Conservation (phyloP, 2,113 vertebrate species). For the Gallinago paraguaiae region DNA sequence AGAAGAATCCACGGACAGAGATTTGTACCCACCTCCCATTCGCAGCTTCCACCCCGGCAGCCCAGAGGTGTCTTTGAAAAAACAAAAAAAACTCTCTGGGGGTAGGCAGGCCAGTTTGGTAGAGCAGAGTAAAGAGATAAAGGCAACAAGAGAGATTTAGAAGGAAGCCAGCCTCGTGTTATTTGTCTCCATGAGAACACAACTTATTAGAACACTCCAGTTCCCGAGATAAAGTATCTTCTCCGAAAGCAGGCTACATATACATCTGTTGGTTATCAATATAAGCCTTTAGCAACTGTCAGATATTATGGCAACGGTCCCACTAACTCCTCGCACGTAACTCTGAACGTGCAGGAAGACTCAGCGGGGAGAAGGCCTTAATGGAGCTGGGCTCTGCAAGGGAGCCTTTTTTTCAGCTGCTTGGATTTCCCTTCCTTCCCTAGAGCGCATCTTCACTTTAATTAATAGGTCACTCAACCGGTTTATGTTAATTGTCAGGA, state of each 20-base stretch:
- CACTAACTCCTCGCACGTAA: neutral
- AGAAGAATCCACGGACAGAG: neutral
- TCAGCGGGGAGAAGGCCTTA: neutral
- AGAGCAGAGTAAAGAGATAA: neutral
- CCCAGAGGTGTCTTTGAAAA: neutral
- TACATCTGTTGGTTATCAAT: neutral
- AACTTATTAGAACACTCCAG: neutral
- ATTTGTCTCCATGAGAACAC: neutral
- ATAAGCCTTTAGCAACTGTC: neutral
- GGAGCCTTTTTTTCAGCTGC: neutral
- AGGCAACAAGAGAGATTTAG: neutral
- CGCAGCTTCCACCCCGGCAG: neutral
- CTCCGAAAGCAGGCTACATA: neutral
- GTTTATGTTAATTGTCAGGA: constrained; percentile 42
- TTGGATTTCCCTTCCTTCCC: neutral
- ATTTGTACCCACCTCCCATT: neutral
- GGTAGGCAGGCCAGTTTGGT: neutral
- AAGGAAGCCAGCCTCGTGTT: neutral
- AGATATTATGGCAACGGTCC: neutral
- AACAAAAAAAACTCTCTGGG: neutral
- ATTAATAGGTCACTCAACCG: constrained; percentile 65
- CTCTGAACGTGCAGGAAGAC: rapidly evolving
- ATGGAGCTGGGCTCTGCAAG: neutral
- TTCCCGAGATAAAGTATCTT: neutral
- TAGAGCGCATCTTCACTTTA: constrained; percentile 31